phyloP scores from a whole-genome alignment of 2,888 invertebrate species.

The Seladonia tumulorum region DNA sequence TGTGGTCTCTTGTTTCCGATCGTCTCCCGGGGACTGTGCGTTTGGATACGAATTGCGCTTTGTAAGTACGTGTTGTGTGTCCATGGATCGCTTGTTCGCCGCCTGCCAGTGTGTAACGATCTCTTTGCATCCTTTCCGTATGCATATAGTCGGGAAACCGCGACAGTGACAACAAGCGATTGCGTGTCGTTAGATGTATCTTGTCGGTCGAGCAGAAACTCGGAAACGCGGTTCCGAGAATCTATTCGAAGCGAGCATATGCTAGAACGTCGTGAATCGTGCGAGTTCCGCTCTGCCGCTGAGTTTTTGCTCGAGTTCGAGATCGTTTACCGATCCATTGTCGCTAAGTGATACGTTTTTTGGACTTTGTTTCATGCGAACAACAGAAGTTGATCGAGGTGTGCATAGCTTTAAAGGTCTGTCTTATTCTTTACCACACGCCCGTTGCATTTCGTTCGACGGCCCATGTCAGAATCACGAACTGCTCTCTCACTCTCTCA shows the following conservation, averaged over 20 bases:
- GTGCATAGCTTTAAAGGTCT: constrained; percentile 97
- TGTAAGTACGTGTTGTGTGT: constrained; percentile 80
- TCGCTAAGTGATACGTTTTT: constrained; percentile 83
- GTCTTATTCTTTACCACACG: constrained; percentile 79
- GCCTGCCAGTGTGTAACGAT: constrained; percentile 47
- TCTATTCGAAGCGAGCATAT: background rate
- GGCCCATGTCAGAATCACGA: constrained; percentile 17
- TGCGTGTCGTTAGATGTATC: constrained; percentile 46
- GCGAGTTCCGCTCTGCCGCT: constrained; percentile 1
- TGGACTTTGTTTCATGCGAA: constrained; percentile 87
- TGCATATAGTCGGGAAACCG: constrained; percentile 39
- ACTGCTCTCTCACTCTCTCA: background rate
- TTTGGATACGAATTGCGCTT: constrained; percentile 79
- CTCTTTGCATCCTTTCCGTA: constrained; percentile 31
- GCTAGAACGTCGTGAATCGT: background rate
- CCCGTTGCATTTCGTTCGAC: constrained; percentile 47
- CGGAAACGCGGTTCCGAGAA: constrained; percentile 14
- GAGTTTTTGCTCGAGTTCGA: constrained; percentile 61
- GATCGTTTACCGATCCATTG: constrained; percentile 62
- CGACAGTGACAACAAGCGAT: constrained; percentile 18
- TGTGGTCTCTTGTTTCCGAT: constrained; percentile 78
- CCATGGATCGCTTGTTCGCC: constrained; percentile 62
- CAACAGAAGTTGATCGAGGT: constrained; percentile 96
- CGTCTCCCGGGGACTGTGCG: constrained; percentile 74
- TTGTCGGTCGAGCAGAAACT: constrained; percentile 63